phyloP scores from a whole-genome alignment of 2,797 vertebrate genomes.

The Sebastes hubbsi region DNA sequence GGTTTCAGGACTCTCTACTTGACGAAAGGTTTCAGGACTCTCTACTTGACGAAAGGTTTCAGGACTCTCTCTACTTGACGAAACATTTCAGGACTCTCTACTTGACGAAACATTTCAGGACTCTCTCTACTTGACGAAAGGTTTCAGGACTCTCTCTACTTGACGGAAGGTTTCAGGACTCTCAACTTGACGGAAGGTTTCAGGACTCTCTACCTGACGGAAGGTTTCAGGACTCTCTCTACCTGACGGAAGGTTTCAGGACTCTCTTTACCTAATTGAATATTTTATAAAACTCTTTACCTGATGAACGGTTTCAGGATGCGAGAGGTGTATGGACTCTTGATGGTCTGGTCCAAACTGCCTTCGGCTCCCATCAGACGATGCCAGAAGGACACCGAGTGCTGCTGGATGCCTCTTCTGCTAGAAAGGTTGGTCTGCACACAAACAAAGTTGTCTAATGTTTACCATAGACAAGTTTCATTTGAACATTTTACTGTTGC shows the following conservation, averaged over 20 bases:
- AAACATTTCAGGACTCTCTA: too few species aligned
- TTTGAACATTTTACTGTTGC: not conserved
- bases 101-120: fast-evolving
- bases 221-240: not conserved
- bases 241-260: not conserved
- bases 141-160: fast-evolving
- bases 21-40: fast-evolving
- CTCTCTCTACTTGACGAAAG: not conserved
- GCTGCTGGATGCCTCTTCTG: slow-evolving; percentile 82
- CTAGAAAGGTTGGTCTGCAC: slow-evolving; percentile 80
- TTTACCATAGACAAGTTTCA: not conserved
- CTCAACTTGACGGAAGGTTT: not conserved
- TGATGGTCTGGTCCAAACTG: slow-evolving; percentile 87
- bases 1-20: not conserved
- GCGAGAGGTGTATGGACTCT: slow-evolving; percentile 94
- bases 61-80: too few species aligned
- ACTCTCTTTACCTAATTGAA: too few species aligned
- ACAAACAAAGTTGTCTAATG: not conserved
- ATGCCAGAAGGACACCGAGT: slow-evolving; percentile 87
- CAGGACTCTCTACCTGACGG: not conserved
- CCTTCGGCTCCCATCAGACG: slow-evolving; percentile 91
- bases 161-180: not conserved
- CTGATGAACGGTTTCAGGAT: slow-evolving; percentile 73
- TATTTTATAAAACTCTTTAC: slow-evolving; percentile 17
- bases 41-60: fast-evolving